phyloP scores from a whole-genome alignment of 2,797 vertebrate genomes.

The Enoplosus armatus region DNA sequence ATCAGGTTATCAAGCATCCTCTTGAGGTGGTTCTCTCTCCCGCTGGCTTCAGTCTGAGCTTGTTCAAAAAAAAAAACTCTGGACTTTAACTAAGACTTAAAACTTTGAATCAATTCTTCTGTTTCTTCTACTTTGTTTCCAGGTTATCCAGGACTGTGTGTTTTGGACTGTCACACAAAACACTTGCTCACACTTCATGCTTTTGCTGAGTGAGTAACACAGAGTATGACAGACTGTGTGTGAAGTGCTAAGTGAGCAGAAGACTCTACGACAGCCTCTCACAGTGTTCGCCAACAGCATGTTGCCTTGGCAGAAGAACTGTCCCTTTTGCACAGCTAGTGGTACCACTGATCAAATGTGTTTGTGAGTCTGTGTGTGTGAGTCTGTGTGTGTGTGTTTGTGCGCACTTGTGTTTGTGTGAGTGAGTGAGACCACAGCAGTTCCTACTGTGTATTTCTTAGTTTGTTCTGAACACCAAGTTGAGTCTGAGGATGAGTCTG shows the following conservation, averaged over 20 bases:
- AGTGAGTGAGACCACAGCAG: constrained; percentile 31
- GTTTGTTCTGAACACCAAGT: constrained; percentile 53
- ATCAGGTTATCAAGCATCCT: constrained; percentile 35
- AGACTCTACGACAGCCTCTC: constrained; percentile 73
- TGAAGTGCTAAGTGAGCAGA: constrained; percentile 82
- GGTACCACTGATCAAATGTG: constrained; percentile 74
- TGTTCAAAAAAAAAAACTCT: constrained; percentile 20
- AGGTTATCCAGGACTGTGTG: constrained; percentile 45
- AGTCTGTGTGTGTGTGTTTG: constrained; percentile 21
- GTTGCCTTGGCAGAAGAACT: constrained; percentile 80
- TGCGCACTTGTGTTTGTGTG: constrained; percentile 16
- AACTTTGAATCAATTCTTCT: constrained; percentile 27
- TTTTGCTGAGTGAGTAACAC: constrained; percentile 75
- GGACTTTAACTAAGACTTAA: constrained; percentile 12
- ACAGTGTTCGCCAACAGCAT: constrained; percentile 78
- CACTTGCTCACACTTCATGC: constrained; percentile 42
- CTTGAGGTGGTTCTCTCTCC: constrained; percentile 10
- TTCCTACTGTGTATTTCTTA: constrained; percentile 48
- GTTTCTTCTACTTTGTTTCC: constrained; percentile 51
- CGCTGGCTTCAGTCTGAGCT: constrained; percentile 35
- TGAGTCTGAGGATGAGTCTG: constrained; percentile 40
- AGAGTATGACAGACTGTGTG: constrained; percentile 76
- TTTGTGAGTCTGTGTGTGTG: constrained; percentile 47
- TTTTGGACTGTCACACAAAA: constrained; percentile 47
- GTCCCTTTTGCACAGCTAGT: constrained; percentile 77